These are phyloP conservation scores for Acrobasis repandana DNA, from an alignment of 2,888 invertebrate genomes.

Conservation along the genomic window DNA sequence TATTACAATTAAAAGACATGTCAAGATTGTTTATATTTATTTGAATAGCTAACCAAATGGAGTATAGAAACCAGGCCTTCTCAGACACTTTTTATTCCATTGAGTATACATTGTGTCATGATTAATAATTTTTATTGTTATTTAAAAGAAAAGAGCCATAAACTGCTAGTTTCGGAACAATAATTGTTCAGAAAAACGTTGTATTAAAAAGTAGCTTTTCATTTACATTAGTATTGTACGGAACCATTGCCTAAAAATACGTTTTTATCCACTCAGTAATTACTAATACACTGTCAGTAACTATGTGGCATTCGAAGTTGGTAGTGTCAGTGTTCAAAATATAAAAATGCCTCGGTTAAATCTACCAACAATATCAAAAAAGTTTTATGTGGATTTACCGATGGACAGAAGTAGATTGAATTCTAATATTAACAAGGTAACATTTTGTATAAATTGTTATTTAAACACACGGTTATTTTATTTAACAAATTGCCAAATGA, in stretches of 20 bases:
- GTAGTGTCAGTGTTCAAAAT: not conserved
- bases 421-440: constrained; percentile 29
- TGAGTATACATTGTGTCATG: too few species aligned
- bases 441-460: not conserved
- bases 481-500: too few species aligned
- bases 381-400: constrained; percentile 50
- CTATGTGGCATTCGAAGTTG: not conserved
- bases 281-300: not conserved
- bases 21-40: too few species aligned
- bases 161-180: too few species aligned
- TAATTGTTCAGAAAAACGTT: too few species aligned
- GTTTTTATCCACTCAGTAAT: not conserved
- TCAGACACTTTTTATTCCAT: too few species aligned
- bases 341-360: not conserved
- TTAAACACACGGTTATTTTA: too few species aligned
- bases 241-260: not conserved
- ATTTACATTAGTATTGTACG: not conserved
- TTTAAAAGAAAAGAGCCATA: too few species aligned
- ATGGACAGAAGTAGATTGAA: constrained; percentile 40
- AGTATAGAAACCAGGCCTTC: too few species aligned
- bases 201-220: not conserved
- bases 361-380: constrained; percentile 40
- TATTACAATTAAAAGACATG: too few species aligned
- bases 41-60: too few species aligned
- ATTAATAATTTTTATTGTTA: too few species aligned